Base-by-base conservation (phyloP, 2,888 invertebrate genomes). In the Stenchaetothrips biformis region DNA sequence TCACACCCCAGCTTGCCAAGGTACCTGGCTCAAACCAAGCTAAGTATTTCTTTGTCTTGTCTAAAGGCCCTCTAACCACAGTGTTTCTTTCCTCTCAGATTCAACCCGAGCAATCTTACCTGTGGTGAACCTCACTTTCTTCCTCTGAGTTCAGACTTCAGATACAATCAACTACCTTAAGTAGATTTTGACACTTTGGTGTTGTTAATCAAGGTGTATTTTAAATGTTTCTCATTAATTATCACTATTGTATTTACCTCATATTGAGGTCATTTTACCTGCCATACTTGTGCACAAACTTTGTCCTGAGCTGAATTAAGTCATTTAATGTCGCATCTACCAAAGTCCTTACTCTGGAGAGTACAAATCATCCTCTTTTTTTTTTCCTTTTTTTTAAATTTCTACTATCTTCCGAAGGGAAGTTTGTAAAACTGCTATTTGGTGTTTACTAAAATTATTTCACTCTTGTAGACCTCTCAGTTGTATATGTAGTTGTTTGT, bases 281-380 rank as follows among this genome's bases (percentile, higher is more conserved):
- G 25, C 67, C 67, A 74, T 25, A 74, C 25, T 53, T 18, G 18
- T 74, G 67, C 67, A 74, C 25, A 74, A 25, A 21, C 67, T 59
- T 59, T 74, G 25, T 74, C 67, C 67, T 74, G 21, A 74, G 11
- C 67, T 74, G 67, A 74, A 74, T 74, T 11, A 9, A 74, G 67
- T 74, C 67, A 74, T 74, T 11, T 25, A 74, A 25, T 25, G 25
- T 25, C 25, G 67, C 67, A 74, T 74, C 21, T 74, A 74, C 67
- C 67, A 74, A 74, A 74, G 67, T 74, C 67, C 25, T 74, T 7
- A 74, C 25, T 37, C 37, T 25, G 59, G 59, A 59, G 59, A 59
- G 59, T 59, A 59, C 59, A 59, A 59, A 59, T 6, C 16, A 18
- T 59, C 18, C 13, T 13, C 16, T 59, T 59, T 59, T 18, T 59